phyloP scores from a whole-genome alignment of 2,113 vertebrate species.

The Catharus minimus region DNA sequence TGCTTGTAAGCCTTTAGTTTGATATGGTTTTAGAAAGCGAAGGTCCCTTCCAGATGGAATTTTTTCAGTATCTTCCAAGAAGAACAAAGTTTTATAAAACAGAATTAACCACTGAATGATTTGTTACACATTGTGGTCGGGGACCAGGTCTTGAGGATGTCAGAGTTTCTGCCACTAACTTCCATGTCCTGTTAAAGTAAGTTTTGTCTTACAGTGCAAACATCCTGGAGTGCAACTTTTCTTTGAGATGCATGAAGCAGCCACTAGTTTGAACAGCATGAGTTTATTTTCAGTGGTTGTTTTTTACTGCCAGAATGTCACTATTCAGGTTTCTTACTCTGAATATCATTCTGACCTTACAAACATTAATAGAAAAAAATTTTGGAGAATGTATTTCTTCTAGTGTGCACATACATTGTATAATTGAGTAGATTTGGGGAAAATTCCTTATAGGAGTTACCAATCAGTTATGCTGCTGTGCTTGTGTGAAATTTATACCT shows the following conservation, averaged over 20 bases:
- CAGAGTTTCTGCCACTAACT: neutral
- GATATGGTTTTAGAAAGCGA: neutral
- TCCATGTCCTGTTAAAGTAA: neutral
- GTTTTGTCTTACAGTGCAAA: neutral
- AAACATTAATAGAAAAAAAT: neutral
- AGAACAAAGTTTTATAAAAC: neutral
- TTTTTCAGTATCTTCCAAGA: neutral
- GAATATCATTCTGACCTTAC: no score
- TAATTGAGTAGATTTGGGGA: neutral
- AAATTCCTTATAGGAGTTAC: neutral
- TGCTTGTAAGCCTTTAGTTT: neutral
- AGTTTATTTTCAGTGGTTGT: conserved; percentile 23
- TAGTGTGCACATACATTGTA: neutral
- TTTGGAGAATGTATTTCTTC: neutral
- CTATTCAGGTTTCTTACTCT: conserved; percentile 6
- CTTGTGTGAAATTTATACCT: neutral
- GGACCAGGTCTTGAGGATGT: neutral
- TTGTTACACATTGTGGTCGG: neutral
- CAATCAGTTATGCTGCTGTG: neutral
- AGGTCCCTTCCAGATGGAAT: neutral
- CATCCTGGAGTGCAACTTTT: neutral
- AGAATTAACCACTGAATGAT: neutral
- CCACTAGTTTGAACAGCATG: neutral
- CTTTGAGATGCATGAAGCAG: neutral
- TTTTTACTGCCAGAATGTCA: neutral